phyloP scores from a whole-genome alignment of 2,888 invertebrate species.

The Unio delphinus region DNA sequence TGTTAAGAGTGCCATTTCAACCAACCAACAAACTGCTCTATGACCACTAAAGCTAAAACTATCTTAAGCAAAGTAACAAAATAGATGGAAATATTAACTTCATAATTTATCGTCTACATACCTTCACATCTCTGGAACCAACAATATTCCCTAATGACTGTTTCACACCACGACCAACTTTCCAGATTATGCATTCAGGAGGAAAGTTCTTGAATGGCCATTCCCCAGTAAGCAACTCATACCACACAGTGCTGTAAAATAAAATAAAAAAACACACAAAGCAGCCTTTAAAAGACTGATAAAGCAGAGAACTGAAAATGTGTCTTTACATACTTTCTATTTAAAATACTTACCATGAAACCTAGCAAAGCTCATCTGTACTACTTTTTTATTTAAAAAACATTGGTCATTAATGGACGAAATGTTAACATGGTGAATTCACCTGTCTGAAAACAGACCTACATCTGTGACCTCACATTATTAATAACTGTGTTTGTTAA shows the following conservation, averaged over 20 bases:
- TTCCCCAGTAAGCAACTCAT: constrained; percentile 94
- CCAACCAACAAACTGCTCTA: too few species aligned
- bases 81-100: not conserved
- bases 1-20: too few species aligned
- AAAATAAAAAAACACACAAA: not conserved
- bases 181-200: constrained; percentile 97
- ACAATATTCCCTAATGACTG: constrained; percentile 94
- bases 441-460: too few species aligned
- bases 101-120: constrained; percentile 68
- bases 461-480: too few species aligned
- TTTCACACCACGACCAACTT: constrained; percentile 93
- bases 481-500: too few species aligned
- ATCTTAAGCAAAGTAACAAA: not conserved
- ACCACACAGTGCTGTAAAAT: constrained; percentile 92
- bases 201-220: constrained; percentile 96
- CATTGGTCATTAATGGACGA: too few species aligned
- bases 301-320: not conserved
- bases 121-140: constrained; percentile 96
- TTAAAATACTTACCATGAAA: not conserved
- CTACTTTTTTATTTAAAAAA: too few species aligned
- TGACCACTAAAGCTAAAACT: too few species aligned
- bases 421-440: too few species aligned
- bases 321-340: not conserved
- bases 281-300: not conserved
- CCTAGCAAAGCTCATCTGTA: not conserved